Evolutionary conservation across 2,113 vertebrate genomes (phyloP).

Genomic region (Trogon surrucura): DNA sequence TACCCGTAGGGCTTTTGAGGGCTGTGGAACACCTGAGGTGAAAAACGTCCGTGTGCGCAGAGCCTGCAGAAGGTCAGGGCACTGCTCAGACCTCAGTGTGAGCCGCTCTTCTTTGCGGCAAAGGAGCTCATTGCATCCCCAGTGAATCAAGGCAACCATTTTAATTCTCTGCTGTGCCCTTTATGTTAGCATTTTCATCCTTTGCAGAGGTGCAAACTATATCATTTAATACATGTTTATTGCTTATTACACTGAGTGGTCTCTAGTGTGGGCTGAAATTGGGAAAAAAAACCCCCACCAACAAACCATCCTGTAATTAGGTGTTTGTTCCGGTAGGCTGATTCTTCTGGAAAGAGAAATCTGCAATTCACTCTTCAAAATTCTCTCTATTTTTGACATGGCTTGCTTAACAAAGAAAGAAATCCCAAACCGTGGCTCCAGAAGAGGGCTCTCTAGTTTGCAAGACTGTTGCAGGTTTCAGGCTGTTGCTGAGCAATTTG

Average conservation of each 20-base stretch:
- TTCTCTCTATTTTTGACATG: neutral
- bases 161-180: neutral
- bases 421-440: neutral
- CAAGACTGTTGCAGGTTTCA: neutral
- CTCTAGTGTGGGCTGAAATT: neutral
- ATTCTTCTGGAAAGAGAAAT: neutral
- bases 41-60: fast-evolving
- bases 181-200: neutral
- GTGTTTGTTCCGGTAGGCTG: neutral
- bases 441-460: slow-evolving; percentile 32
- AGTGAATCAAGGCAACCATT: fast-evolving
- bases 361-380: neutral
- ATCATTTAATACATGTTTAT: neutral
- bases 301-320: neutral
- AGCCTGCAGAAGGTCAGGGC: neutral
- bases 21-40: neutral
- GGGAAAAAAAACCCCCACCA: neutral
- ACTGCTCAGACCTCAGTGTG: neutral
- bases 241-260: neutral
- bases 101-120: neutral
- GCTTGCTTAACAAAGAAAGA: neutral
- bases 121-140: fast-evolving
- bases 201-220: neutral
- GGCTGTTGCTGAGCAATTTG: neutral
- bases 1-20: neutral